Conservation (phyloP, 1,140 invertebrate genomes). For the Aethina tumida region DNA sequence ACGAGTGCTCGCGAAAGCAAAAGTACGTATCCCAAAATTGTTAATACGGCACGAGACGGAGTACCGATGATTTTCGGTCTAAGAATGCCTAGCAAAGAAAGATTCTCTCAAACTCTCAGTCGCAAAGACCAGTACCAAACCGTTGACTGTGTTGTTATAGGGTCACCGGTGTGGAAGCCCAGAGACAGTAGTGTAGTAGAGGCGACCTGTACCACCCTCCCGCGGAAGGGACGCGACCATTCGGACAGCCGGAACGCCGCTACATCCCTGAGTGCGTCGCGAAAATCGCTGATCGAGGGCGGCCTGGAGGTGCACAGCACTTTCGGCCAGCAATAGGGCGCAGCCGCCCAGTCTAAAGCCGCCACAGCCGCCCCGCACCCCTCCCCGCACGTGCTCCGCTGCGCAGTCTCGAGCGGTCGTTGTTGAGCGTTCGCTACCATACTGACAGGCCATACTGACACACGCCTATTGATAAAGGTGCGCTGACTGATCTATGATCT, state of each 20-base stretch:
- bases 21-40: too few relatives aligned
- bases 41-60: too few relatives aligned
- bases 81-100: too few relatives aligned
- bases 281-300: constrained; percentile 34
- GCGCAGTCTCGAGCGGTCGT: not conserved
- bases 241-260: too few relatives aligned
- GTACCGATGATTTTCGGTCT: too few relatives aligned
- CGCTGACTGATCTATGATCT: too few relatives aligned
- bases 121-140: too few relatives aligned
- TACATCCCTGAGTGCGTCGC: constrained; percentile 31
- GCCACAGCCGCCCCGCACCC: not conserved
- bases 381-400: not conserved
- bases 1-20: too few relatives aligned
- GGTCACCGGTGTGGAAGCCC: constrained; percentile 86
- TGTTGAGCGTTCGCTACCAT: not conserved
- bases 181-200: constrained; percentile 50
- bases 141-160: constrained; percentile 53
- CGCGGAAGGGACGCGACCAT: constrained; percentile 34
- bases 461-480: too few relatives aligned
- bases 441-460: constrained; percentile 2
- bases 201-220: constrained; percentile 37
- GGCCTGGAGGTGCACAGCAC: constrained; percentile 34
- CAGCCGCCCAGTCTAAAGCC: too few relatives aligned
- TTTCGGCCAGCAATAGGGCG: constrained; percentile 22
- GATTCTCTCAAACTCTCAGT: too few relatives aligned